A percentile compares a stretch with the other conserved stretches of the same genome.
Conservation (phyloP, 35 echinoderm and acorn worm genomes). For the Amphiura filiformis region DNA sequence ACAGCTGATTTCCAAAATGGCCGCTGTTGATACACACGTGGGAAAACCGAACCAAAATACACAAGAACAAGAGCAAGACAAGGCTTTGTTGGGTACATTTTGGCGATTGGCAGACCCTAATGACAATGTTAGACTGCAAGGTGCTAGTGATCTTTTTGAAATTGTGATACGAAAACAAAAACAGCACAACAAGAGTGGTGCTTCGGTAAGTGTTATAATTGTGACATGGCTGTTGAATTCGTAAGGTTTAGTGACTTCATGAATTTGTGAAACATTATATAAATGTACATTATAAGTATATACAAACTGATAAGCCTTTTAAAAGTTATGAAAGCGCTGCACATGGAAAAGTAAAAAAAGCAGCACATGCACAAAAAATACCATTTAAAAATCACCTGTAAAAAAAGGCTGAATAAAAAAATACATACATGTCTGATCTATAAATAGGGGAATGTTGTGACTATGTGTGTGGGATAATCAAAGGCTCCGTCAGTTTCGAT, state of each 20-base stretch:
- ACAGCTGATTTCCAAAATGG: slow-evolving; percentile 7
- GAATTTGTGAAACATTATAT: no score
- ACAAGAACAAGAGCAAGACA: slow-evolving; percentile 22
- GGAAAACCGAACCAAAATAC: slow-evolving; percentile 5
- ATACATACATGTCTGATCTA: no score
- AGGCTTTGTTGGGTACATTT: slow-evolving; percentile 74
- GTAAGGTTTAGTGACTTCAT: slow-evolving; percentile 17
- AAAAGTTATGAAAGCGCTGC: no score
- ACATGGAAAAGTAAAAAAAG: no score
- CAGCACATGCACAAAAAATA: no score
- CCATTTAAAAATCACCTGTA: no score
- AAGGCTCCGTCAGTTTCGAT: no score
- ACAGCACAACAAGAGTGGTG: slow-evolving; percentile 19
- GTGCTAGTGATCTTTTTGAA: slow-evolving; percentile 51
- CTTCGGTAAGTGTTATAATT: background rate
- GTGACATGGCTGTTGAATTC: background rate
- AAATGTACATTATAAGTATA: no score
- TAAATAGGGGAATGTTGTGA: no score
- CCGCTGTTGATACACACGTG: slow-evolving; percentile 17
- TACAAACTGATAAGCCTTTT: no score
- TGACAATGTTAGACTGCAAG: slow-evolving; percentile 57
- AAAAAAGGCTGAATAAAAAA: no score
- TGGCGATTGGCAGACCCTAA: slow-evolving; percentile 74
- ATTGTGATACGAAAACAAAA: slow-evolving; percentile 69
- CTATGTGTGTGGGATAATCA: no score